Evolutionary conservation across 2,797 vertebrate species (phyloP).

Genomic region (Geotrypetes seraphini): DNA sequence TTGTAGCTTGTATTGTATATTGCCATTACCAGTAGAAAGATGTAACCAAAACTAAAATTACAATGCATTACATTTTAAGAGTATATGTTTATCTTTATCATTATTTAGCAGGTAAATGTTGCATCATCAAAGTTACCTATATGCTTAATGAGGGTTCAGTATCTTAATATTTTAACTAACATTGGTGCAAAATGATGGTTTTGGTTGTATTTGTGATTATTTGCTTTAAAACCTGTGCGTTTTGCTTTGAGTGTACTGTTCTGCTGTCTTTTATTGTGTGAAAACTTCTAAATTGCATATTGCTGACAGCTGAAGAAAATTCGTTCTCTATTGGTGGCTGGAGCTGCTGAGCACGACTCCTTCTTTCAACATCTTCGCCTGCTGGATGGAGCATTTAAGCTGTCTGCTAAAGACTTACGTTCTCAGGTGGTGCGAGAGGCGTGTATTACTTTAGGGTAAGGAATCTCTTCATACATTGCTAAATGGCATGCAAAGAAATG

Average conservation of each 20-base stretch:
- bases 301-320: constrained; percentile 82
- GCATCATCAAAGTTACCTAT: too few species aligned
- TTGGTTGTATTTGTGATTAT: too few species aligned
- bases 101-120: too few species aligned
- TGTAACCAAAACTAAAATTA: too few species aligned
- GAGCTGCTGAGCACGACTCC: constrained; percentile 80
- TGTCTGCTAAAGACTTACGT: constrained; percentile 90
- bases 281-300: constrained; percentile 6
- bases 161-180: not conserved
- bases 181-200: too few species aligned
- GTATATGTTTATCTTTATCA: too few species aligned
- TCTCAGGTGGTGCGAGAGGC: constrained; percentile 95
- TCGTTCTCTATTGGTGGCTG: constrained; percentile 82
- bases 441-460: constrained; percentile 93
- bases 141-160: not conserved
- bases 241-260: not conserved
- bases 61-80: too few species aligned
- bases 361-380: constrained; percentile 89
- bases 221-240: too few species aligned
- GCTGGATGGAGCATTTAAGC: constrained; percentile 82
- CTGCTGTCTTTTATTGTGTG: not conserved
- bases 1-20: too few species aligned
- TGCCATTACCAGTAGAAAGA: too few species aligned
- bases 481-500: too few species aligned
- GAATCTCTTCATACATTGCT: too few species aligned